Conservation (phyloP, 2,888 invertebrate species). For the Yponomeuta plumbellus region DNA sequence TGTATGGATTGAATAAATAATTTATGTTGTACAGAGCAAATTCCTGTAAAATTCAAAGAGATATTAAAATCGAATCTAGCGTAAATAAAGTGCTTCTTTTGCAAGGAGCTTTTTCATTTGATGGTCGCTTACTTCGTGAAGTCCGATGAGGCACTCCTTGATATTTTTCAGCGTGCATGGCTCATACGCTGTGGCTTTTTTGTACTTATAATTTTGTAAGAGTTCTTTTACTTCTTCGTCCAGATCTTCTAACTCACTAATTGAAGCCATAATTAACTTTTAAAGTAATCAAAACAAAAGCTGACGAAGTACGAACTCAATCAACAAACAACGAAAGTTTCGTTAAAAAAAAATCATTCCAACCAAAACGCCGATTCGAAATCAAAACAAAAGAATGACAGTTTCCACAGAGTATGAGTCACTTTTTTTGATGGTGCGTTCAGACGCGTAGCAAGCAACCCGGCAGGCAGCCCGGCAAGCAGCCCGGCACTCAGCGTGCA, state of each 20-base stretch:
- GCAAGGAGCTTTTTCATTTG: background rate
- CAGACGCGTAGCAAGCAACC: too few relatives aligned
- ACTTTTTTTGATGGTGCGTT: too few relatives aligned
- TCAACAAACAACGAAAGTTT: background rate
- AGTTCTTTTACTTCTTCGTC: conserved; percentile 68
- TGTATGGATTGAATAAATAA: conserved; percentile 60
- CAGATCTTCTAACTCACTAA: conserved; percentile 33
- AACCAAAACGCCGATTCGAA: too few relatives aligned
- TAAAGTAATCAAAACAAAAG: conserved; percentile 19
- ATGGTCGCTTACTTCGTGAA: conserved; percentile 45
- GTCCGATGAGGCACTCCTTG: conserved; percentile 61
- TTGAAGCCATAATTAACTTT: conserved; percentile 26
- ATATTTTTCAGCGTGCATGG: conserved; percentile 58
- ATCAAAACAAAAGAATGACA: too few relatives aligned
- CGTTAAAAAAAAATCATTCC: too few relatives aligned
- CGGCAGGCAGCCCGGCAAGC: too few relatives aligned
- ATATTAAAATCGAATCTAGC: background rate
- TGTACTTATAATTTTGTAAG: conserved; percentile 57
- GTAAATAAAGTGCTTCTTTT: background rate
- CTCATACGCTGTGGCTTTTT: conserved; percentile 58
- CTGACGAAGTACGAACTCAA: conserved; percentile 1
- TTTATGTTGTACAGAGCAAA: conserved; percentile 53
- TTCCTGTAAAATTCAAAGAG: conserved; percentile 40
- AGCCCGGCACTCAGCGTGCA: too few relatives aligned
- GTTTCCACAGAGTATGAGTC: too few relatives aligned